phyloP scores from a whole-genome alignment of 2,113 vertebrate genomes.

The Oreocharis arfaki region DNA sequence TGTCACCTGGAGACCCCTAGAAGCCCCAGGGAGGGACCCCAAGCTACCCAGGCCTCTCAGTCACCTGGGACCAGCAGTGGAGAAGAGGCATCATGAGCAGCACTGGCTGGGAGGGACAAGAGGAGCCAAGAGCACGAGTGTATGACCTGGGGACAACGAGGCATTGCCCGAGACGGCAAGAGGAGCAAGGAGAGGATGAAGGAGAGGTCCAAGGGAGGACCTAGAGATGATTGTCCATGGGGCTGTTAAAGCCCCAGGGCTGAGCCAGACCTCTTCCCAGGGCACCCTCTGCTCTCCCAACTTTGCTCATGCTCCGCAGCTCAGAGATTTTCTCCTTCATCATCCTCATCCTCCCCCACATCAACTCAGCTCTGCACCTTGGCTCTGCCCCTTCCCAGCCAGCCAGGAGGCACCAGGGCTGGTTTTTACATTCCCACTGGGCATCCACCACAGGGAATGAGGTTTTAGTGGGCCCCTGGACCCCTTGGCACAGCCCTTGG shows the following conservation, averaged over 20 bases:
- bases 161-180: rapidly evolving
- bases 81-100: not conserved
- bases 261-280: not conserved
- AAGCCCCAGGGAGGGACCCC: not conserved
- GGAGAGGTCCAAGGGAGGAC: not conserved
- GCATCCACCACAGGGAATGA: rapidly evolving
- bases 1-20: not conserved
- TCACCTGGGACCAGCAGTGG: no score
- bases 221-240: not conserved
- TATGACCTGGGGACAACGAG: not conserved
- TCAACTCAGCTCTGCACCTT: not conserved
- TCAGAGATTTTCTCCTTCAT: not conserved
- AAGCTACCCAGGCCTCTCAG: rapidly evolving
- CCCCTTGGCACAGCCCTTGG: not conserved
- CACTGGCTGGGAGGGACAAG: not conserved
- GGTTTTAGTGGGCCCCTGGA: not conserved
- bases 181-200: not conserved
- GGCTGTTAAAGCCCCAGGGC: not conserved
- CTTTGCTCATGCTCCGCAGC: rapidly evolving
- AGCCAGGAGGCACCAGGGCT: not conserved
- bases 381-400: not conserved
- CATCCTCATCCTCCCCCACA: not conserved
- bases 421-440: rapidly evolving
- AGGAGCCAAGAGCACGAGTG: rapidly evolving
- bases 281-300: not conserved